Conservation (phyloP, 2,888 invertebrate genomes). For the Leucophenga montana region DNA sequence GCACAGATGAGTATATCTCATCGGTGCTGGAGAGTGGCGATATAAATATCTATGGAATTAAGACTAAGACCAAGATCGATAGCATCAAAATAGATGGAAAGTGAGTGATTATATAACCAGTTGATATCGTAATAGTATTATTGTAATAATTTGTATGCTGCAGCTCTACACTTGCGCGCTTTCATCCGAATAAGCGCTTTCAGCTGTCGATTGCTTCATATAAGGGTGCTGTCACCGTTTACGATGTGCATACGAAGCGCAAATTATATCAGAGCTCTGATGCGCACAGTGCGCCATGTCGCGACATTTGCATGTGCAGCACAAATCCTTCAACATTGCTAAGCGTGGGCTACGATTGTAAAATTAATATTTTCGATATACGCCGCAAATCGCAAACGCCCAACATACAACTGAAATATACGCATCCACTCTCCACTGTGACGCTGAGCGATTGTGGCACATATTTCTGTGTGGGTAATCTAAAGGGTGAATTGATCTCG, state of each 20-base stretch:
- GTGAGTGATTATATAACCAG: conserved; percentile 46
- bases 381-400: conserved; percentile 63
- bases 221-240: conserved; percentile 67
- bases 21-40: conserved; percentile 69
- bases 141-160: background rate
- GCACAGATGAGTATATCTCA: conserved; percentile 70
- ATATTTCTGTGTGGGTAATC: conserved; percentile 69
- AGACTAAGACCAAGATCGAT: conserved; percentile 68
- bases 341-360: conserved; percentile 71
- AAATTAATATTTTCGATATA: conserved; percentile 71
- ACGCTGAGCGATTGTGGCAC: conserved; percentile 70
- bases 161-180: conserved; percentile 69
- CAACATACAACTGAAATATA: conserved; percentile 53
- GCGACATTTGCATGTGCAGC: conserved; percentile 69
- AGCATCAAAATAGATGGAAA: conserved; percentile 64
- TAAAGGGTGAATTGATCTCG: conserved; percentile 71
- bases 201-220: conserved; percentile 68
- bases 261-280: conserved; percentile 61
- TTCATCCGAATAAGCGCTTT: conserved; percentile 71
- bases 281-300: conserved; percentile 70
- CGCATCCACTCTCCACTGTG: conserved; percentile 69
- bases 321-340: conserved; percentile 64
- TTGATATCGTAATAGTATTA: background rate
- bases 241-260: conserved; percentile 68
- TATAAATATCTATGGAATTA: conserved; percentile 69